These are phyloP conservation scores for Araneus ventricosus DNA, from an alignment of 1,140 invertebrate genomes.

Conservation along the genomic window DNA sequence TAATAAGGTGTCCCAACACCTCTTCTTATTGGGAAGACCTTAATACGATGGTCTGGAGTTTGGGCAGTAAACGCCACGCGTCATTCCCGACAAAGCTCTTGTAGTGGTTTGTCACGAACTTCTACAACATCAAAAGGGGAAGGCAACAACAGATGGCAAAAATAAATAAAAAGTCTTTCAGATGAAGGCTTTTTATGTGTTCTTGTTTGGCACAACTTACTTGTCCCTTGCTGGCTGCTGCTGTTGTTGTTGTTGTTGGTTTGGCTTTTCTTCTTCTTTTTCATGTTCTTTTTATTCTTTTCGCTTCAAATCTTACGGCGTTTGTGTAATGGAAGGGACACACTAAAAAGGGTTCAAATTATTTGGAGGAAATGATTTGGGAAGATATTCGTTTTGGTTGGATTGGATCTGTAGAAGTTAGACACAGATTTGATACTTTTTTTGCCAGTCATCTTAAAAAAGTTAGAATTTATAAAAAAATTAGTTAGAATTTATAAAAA, in stretches of 20 bases:
- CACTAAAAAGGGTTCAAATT: slow-evolving; percentile 9
- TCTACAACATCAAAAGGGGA: slow-evolving; percentile 53
- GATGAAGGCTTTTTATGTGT: slow-evolving; percentile 71
- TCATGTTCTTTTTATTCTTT: slow-evolving; percentile 9
- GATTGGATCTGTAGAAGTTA: background rate
- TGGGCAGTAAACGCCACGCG: slow-evolving; percentile 68
- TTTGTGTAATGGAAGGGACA: background rate
- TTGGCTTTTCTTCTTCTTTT: background rate
- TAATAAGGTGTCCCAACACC: slow-evolving; percentile 75
- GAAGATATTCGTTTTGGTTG: background rate
- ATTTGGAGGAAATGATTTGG: background rate
- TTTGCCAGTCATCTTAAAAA: background rate
- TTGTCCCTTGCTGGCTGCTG: too few relatives aligned
- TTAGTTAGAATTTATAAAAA: too few relatives aligned
- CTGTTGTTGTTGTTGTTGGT: background rate
- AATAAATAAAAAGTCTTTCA: slow-evolving; percentile 29
- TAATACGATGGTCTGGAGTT: slow-evolving; percentile 72
- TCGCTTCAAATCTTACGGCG: slow-evolving; percentile 1
- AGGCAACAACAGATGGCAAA: background rate
- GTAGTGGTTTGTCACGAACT: slow-evolving; percentile 74
- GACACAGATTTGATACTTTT: background rate
- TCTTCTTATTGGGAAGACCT: slow-evolving; percentile 73
- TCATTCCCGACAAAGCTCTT: slow-evolving; percentile 67
- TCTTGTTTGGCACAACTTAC: slow-evolving; percentile 27
- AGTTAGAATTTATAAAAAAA: too few relatives aligned